These are phyloP conservation scores for Drosophila virilis DNA, from an alignment of 1,140 invertebrate genomes.

Conservation along the genomic window DNA sequence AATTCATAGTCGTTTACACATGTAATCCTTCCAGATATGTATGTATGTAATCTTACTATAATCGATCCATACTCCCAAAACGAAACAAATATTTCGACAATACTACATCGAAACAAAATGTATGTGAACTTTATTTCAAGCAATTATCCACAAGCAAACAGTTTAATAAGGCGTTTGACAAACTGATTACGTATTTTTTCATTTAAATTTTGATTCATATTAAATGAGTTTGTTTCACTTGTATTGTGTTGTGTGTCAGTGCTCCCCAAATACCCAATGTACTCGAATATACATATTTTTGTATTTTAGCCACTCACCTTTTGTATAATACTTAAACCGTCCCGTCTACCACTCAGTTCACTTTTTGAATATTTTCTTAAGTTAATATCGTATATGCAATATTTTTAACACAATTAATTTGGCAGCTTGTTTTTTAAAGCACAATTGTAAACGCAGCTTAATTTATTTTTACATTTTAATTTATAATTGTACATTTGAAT, in stretches of 20 bases:
- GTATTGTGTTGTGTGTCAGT: constrained; percentile 47
- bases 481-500: constrained; percentile 61
- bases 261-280: constrained; percentile 33
- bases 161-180: background rate
- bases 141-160: background rate
- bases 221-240: constrained; percentile 16
- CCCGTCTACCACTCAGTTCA: constrained; percentile 31
- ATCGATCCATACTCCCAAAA: constrained; percentile 4
- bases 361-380: constrained; percentile 49
- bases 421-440: constrained; percentile 31
- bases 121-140: constrained; percentile 4
- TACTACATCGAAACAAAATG: background rate
- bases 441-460: constrained; percentile 39
- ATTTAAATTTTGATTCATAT: constrained; percentile 13
- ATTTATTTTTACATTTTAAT: constrained; percentile 37
- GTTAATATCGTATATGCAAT: constrained; percentile 42
- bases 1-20: constrained; percentile 27
- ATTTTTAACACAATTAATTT: constrained; percentile 19
- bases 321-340: constrained; percentile 71
- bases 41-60: constrained; percentile 38
- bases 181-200: constrained; percentile 51
- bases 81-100: constrained; percentile 1
- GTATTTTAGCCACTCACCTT: constrained; percentile 40
- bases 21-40: constrained; percentile 30
- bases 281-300: constrained; percentile 51